Base-by-base conservation (phyloP, 2,113 vertebrate genomes). In the Callionymus lyra region DNA sequence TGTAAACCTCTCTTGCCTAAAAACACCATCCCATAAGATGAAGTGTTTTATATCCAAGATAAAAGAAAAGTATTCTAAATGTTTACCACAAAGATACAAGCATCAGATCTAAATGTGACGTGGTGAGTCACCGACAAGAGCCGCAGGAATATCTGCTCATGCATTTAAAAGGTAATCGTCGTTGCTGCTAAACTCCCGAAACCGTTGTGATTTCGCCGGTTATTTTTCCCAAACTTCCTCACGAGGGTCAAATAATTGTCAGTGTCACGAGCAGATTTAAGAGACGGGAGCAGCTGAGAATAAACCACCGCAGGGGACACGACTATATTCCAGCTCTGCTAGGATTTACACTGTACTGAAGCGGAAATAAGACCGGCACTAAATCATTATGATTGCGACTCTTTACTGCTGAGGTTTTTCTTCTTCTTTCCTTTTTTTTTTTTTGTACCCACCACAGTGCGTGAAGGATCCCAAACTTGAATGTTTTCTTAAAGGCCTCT, bases 51-150 rank as follows among this genome's bases (percentile, higher is more conserved):
- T n/a, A n/a, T n/a, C n/a, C n/a, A n/a, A n/a, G n/a, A n/a, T n/a
- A n/a, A n/a, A n/a, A n/a, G n/a, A n/a, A n/a, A n/a, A n/a, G n/a
- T n/a, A n/a, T n/a, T n/a, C n/a, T n/a, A n/a, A n/a, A n/a, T n/a
- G n/a, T n/a, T n/a, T n/a, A n/a, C n/a, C n/a, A n/a, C n/a, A n/a
- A n/a, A n/a, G n/a, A n/a, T n/a, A n/a, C n/a, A n/a, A n/a, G n/a
- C n/a, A n/a, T n/a, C n/a, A n/a, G n/a, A n/a, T n/a, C n/a, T n/a
- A 76, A 85, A 86, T 87, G 84, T 87, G 81, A 81, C 81, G 82
- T 74, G 75, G 36, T 53, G 76, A 37, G 1, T 11, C 32, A 47
- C 17, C 19, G 47, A n/a, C n/a, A n/a, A n/a, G 16, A 36, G 21
- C 13, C 11, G 6, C 27, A 14, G 39, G 34, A 31, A 53, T 33